Conservation (phyloP, 2,113 vertebrate species). For the Saiga tatarica region DNA sequence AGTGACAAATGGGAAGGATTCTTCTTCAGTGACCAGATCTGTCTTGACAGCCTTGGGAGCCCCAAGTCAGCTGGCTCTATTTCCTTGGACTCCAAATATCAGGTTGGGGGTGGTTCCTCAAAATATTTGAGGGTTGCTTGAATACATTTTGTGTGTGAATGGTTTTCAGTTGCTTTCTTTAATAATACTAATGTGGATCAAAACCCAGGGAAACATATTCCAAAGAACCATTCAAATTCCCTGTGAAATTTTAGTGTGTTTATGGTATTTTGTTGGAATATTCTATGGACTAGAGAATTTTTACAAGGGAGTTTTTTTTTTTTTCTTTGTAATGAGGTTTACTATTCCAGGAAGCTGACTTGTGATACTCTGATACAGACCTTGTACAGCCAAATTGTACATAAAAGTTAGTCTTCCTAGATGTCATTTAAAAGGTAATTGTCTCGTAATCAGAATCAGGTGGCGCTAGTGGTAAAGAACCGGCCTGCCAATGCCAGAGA, state of each 20-base stretch:
- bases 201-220: background rate
- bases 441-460: background rate
- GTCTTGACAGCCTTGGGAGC: background rate
- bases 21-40: conserved; percentile 3
- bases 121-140: background rate
- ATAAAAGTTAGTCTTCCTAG: background rate
- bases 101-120: background rate
- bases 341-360: background rate
- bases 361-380: background rate
- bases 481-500: background rate
- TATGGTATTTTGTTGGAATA: background rate
- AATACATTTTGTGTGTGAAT: background rate
- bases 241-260: background rate
- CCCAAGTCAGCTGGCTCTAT: background rate
- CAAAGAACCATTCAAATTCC: background rate
- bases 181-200: background rate
- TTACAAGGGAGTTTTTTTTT: background rate
- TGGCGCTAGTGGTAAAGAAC: background rate
- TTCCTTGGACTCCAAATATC: background rate
- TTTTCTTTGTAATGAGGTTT: background rate
- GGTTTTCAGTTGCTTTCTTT: background rate
- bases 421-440: conserved; percentile 7
- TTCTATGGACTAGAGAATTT: background rate
- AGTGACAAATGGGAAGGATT: conserved; percentile 12
- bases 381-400: background rate